phyloP scores from a whole-genome alignment of 2,113 vertebrate genomes.

The Indri indri region DNA sequence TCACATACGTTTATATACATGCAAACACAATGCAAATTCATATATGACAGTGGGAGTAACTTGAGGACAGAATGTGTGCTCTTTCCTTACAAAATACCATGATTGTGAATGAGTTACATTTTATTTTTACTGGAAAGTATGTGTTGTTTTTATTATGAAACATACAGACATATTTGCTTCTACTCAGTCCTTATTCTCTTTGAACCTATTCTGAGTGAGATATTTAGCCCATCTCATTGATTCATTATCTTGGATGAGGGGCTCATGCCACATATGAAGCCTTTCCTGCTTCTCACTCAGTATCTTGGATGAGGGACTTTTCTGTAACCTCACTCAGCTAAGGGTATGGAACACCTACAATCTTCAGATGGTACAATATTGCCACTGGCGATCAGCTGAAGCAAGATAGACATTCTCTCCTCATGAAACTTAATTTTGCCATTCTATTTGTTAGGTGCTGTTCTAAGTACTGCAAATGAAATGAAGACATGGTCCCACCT shows the following conservation, averaged over 20 bases:
- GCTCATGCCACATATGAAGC: neutral
- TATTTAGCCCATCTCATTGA: neutral
- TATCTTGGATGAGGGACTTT: neutral
- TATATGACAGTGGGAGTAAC: neutral
- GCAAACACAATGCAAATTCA: neutral
- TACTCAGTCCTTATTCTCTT: neutral
- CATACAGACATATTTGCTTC: neutral
- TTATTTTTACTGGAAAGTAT: neutral
- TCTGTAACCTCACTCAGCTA: neutral
- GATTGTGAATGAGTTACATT: neutral
- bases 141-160: neutral
- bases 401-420: neutral
- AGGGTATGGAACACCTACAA: neutral
- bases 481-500: neutral
- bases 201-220: neutral
- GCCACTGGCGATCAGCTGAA: neutral
- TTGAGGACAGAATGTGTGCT: neutral
- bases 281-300: neutral
- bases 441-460: neutral
- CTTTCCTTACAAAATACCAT: neutral
- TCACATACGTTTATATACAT: neutral
- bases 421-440: neutral
- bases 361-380: neutral
- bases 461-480: neutral
- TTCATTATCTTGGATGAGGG: neutral